Base-by-base conservation (phyloP, 2,888 invertebrate genomes). In the Pterostichus madidus region DNA sequence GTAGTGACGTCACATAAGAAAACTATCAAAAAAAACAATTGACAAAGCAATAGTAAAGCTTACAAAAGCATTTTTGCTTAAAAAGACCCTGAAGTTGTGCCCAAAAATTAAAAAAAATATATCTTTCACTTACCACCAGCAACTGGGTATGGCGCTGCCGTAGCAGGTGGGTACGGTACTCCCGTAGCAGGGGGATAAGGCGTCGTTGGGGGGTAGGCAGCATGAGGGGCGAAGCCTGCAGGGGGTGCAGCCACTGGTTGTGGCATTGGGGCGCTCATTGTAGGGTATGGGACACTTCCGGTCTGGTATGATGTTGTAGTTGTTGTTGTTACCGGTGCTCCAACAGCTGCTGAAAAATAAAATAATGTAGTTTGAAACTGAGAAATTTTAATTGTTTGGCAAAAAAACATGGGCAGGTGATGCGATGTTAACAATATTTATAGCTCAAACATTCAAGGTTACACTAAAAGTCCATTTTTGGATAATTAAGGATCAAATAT, bases 101-200 rank as follows among this genome's bases (percentile, higher is more conserved):
- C 3, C 24, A 24, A 24, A 1, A 24, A 2, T 24, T 24, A 2
- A 2, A 3, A 3, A 24, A 24, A 24, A 24, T 3, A 24, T 2
- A 24, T 24, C 2, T n/a, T 3, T 35, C n/a, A 59, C 75, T 81
- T 61, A 81, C 81, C 61, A 31, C 59, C 31, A 11, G 71, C 44
- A 10, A 73, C 73, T 17, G 68, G 15, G 24, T 46, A 24, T 24
- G 24, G 24, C 3, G 24, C 24, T 24, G 2, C 24, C 10, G 32
- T 13, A 24, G 61, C n/a, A n/a, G 61, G 80, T 0, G 64, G 79
- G 46, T 79, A 81, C 6, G 81, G 81, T n/a, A n/a, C n/a, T n/a
- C n/a, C n/a, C 8, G 31, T 13, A 24, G 61, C 24, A n/a, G 78
- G 80, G 0, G 64, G 80, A 64, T 80, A 81, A 4, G 81, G 81